Conservation (phyloP, 2,888 invertebrate species). For the Punctoribates punctum region DNA sequence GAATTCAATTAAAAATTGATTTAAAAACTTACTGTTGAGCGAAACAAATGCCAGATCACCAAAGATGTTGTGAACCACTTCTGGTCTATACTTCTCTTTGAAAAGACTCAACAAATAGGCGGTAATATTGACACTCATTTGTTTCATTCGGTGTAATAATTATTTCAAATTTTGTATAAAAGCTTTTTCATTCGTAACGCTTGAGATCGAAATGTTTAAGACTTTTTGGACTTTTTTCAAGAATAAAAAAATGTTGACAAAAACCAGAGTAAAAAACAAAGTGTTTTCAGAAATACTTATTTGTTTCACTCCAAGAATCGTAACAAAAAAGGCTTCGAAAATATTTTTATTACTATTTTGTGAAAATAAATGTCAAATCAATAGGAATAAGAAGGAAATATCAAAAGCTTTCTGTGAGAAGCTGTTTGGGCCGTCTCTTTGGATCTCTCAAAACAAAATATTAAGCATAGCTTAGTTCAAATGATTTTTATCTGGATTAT, state of each 20-base stretch:
- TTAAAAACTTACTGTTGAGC: background rate
- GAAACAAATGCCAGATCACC: background rate
- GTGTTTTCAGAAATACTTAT: too few relatives aligned
- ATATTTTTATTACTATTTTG: background rate
- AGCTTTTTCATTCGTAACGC: background rate
- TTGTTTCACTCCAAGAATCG: too few relatives aligned
- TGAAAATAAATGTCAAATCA: background rate
- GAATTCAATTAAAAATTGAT: too few relatives aligned
- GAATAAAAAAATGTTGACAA: too few relatives aligned
- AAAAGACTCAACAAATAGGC: background rate
- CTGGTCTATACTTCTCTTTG: background rate
- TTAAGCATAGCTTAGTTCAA: too few relatives aligned
- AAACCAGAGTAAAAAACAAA: too few relatives aligned
- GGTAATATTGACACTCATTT: background rate
- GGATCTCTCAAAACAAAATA: too few relatives aligned
- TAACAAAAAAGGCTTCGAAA: too few relatives aligned
- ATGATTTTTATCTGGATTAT: too few relatives aligned
- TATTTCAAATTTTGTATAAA: background rate
- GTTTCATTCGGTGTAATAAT: background rate
- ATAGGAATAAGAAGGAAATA: background rate
- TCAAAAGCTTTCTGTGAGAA: too few relatives aligned
- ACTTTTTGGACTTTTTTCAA: too few relatives aligned
- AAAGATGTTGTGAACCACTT: constrained; percentile 6
- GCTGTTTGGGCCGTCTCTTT: too few relatives aligned
- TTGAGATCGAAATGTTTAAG: background rate